Conservation (phyloP, 2,113 vertebrate species). For the Perca schrenkii region DNA sequence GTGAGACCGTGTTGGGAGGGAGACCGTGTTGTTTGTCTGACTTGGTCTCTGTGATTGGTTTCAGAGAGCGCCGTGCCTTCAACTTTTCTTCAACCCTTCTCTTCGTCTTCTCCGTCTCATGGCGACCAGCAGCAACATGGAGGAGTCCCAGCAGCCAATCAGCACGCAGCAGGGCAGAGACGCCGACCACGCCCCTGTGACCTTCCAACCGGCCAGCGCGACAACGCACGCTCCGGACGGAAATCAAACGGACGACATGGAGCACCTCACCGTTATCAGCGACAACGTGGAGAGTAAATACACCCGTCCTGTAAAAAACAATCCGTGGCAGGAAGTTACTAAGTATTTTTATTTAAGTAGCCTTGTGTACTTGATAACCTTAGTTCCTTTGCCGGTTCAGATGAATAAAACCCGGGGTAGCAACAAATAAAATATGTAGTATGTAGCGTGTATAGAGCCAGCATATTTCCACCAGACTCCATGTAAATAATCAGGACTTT, state of each 20-base stretch:
- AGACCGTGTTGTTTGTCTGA: background rate
- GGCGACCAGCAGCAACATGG: conserved; percentile 62
- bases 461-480: no score
- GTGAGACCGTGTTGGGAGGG: no score
- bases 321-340: no score
- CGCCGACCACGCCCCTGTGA: conserved; percentile 20
- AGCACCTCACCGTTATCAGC: conserved; percentile 72
- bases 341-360: no score
- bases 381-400: no score
- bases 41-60: background rate
- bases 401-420: no score
- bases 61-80: conserved; percentile 21
- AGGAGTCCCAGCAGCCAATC: conserved; percentile 68
- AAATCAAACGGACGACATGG: conserved; percentile 50
- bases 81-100: conserved; percentile 9
- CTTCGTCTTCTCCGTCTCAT: conserved; percentile 10
- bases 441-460: no score
- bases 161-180: conserved; percentile 41
- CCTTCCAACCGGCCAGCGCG: conserved; percentile 56
- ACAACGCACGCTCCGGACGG: conserved; percentile 4
- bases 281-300: conserved; percentile 76
- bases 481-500: no score
- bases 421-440: no score
- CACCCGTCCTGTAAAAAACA: background rate
- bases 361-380: no score